Evolutionary conservation across 2,113 vertebrate genomes (phyloP), one percentile per base, ranked within the genome.

Genomic region (Patagioenas fasciata): DNA sequence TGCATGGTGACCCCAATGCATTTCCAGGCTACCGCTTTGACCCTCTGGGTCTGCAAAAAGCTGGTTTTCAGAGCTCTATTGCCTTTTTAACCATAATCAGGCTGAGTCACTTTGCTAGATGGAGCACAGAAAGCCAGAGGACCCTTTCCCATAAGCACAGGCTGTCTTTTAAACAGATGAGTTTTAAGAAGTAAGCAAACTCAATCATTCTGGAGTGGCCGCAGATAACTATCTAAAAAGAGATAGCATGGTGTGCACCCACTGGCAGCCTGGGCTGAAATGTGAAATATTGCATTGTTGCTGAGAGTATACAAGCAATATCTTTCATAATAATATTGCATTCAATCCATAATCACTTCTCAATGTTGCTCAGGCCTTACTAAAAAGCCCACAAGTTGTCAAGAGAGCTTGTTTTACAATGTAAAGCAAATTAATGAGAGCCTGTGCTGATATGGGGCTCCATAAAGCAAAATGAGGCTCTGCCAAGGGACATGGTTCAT

Each of bases 21-120:
- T 86, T 97, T 97, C 87, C 87, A 90, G 80, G 74, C 94, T 96
- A 75, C 67, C 79, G 74, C 89, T 95, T 89, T 96, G 92, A 96
- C 95, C 94, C 86, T 83, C 34, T 48, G 80, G 83, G 47, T 73
- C 93, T 93, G 91, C 67, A 87, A 77, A 96, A 85, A 93, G 53
- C 73, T 91, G 54, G 36, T 93, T 96, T 96, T 89, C 84, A 95
- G 32, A 9, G 81, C 77, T 67, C 26, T 10, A 1, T n/a, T 77
- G 66, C 91, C 70, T 91, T 80, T 88, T 89, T 60, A 71, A 15
- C 50, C 58, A 58, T 74, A 85, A 95, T 60, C 69, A 93, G 86
- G 50, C 80, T 84, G 42, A 75, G 77, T 42, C n/a, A 74, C 54
- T 85, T 92, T 96, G 81, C 66, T 79, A 51, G 80, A 94, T 82